phyloP scores from a whole-genome alignment of 2,113 vertebrate species.

The Daphoenositta chrysoptera region DNA sequence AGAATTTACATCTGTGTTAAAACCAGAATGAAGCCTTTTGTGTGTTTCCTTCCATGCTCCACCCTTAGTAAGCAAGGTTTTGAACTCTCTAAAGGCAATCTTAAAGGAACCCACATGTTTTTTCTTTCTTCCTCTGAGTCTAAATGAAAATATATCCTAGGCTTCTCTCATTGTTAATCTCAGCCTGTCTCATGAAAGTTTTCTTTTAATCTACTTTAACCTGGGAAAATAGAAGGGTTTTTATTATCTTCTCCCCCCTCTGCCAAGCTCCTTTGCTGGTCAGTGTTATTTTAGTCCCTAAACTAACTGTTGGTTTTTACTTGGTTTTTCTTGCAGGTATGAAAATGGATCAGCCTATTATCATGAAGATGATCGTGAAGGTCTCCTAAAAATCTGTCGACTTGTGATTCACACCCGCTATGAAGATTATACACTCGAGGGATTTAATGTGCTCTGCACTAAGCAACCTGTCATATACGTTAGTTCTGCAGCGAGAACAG shows the following conservation, averaged over 20 bases:
- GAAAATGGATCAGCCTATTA: conserved; percentile 95
- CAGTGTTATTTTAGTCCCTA: not conserved
- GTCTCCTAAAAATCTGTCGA: conserved; percentile 89
- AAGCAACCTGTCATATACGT: conserved; percentile 91
- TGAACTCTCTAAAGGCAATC: not conserved
- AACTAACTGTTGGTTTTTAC: not conserved
- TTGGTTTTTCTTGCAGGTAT: conserved; percentile 76
- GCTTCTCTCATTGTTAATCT: not conserved
- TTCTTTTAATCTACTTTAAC: not conserved
- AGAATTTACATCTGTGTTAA: not conserved
- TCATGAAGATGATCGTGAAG: conserved; percentile 93
- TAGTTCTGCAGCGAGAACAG: conserved; percentile 88
- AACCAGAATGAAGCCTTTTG: not conserved
- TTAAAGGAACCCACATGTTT: not conserved
- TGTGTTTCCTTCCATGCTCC: not conserved
- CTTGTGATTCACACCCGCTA: conserved; percentile 89
- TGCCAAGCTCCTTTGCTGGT: not conserved
- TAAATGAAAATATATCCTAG: not conserved
- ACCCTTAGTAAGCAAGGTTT: not conserved
- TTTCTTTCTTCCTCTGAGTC: not conserved
- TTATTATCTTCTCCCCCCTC: not conserved
- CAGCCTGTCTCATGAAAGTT: not conserved
- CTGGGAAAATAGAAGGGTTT: not conserved
- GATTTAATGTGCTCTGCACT: conserved; percentile 79
- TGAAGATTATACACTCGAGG: conserved; percentile 89